phyloP scores from a whole-genome alignment of 1,140 invertebrate genomes.

The Phenacoccus solenopsis region DNA sequence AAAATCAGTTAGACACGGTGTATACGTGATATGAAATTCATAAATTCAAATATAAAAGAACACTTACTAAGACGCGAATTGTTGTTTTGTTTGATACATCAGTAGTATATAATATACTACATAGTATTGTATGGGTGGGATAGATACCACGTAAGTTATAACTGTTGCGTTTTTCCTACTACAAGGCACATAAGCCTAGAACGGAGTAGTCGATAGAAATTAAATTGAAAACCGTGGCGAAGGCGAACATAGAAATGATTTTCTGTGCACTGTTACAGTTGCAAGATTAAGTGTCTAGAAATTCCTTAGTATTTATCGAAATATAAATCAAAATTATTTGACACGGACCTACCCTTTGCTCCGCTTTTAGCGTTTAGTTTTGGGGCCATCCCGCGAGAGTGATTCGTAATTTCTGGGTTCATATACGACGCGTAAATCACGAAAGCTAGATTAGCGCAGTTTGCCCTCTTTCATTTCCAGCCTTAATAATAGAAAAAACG shows the following conservation, averaged over 20 bases:
- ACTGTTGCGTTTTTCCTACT: not conserved
- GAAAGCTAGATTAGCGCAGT: not conserved
- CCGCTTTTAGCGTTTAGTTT: not conserved
- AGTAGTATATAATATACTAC: no score
- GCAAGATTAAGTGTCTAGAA: not conserved
- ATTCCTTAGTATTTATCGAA: not conserved
- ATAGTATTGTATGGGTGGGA: no score
- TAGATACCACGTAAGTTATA: no score
- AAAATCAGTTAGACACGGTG: no score
- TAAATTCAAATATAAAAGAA: no score
- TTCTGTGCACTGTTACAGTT: no score
- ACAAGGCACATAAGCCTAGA: not conserved
- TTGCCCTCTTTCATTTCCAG: not conserved
- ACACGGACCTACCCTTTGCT: not conserved
- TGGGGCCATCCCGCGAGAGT: not conserved
- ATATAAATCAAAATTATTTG: conserved; percentile 4
- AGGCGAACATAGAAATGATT: not conserved
- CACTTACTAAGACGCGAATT: no score
- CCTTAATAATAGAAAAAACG: conserved; percentile 1
- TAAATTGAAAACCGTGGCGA: no score
- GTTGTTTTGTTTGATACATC: no score
- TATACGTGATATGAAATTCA: no score
- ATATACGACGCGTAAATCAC: not conserved
- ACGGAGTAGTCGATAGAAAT: not conserved
- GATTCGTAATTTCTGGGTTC: not conserved